A percentile compares a stretch with the other conserved stretches of the same genome.
Conservation (phyloP, 2,888 invertebrate species). For the Drosophila dives region DNA sequence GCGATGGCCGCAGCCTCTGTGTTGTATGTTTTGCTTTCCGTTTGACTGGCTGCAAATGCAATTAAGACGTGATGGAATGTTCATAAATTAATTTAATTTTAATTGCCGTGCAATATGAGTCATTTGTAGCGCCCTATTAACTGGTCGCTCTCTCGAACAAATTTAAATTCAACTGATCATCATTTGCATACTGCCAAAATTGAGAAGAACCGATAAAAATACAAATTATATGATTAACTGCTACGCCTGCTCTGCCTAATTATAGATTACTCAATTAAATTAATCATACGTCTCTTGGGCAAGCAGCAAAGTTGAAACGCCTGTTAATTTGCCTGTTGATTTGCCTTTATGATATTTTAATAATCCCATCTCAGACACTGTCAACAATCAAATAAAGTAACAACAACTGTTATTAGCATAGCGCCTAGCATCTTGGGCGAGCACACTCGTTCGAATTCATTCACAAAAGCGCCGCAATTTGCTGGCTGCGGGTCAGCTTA, state of each 20-base stretch:
- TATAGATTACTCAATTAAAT: constrained; percentile 53
- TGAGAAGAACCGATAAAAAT: constrained; percentile 16
- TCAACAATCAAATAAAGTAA: constrained; percentile 1
- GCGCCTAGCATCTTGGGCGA: constrained; percentile 5
- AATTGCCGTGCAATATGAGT: constrained; percentile 63
- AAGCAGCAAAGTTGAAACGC: background rate
- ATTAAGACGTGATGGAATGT: constrained; percentile 76
- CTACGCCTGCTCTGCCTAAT: constrained; percentile 24
- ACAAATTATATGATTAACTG: constrained; percentile 36
- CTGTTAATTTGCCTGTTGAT: constrained; percentile 25
- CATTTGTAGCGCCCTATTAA: constrained; percentile 47
- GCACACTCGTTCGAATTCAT: constrained; percentile 47
- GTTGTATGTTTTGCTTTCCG: constrained; percentile 41
- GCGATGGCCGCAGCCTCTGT: constrained; percentile 34
- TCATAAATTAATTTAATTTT: constrained; percentile 73
- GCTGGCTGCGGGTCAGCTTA: constrained; percentile 47
- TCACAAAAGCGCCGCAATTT: constrained; percentile 49
- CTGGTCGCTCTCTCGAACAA: constrained; percentile 7
- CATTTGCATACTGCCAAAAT: constrained; percentile 34
- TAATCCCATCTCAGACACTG: constrained; percentile 22
- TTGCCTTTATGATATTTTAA: constrained; percentile 52
- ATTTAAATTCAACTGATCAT: constrained; percentile 10
- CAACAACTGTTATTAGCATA: constrained; percentile 4
- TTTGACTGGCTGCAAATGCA: constrained; percentile 61
- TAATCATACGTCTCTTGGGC: constrained; percentile 44